These are phyloP conservation scores for Drosophila borborema DNA, from an alignment of 2,888 invertebrate genomes.

Conservation along the genomic window DNA sequence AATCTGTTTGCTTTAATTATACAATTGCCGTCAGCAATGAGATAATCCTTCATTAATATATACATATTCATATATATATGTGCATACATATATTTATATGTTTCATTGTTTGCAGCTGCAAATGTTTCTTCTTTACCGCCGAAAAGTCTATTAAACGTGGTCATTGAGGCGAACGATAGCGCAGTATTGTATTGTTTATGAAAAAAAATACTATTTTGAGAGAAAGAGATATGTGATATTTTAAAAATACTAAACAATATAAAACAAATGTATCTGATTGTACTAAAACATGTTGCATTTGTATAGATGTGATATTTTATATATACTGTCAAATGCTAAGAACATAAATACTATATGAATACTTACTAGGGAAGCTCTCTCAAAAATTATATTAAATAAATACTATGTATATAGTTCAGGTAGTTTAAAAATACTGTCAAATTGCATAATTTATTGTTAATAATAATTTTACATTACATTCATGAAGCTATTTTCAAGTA, in stretches of 20 bases:
- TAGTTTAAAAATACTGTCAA: no score
- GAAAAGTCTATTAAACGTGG: background rate
- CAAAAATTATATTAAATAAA: background rate
- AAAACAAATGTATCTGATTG: no score
- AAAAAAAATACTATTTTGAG: background rate
- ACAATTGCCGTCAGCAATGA: conserved; percentile 81
- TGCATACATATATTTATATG: background rate
- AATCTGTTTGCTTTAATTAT: conserved; percentile 80
- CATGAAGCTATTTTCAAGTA: no score
- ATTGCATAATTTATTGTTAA: no score
- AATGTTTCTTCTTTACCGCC: background rate
- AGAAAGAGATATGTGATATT: background rate
- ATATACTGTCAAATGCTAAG: background rate
- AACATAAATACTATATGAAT: no score
- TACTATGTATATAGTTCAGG: background rate
- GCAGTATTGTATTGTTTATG: background rate
- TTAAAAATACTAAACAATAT: background rate
- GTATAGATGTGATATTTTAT: background rate
- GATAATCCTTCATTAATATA: conserved; percentile 68
- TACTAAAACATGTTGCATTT: no score
- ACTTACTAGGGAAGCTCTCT: no score
- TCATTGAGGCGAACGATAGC: background rate
- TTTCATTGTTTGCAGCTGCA: conserved; percentile 7
- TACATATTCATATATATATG: conserved; percentile 6
- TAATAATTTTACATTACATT: no score